Conservation (phyloP, 2,113 vertebrate genomes). For the Myiagra hebetior region DNA sequence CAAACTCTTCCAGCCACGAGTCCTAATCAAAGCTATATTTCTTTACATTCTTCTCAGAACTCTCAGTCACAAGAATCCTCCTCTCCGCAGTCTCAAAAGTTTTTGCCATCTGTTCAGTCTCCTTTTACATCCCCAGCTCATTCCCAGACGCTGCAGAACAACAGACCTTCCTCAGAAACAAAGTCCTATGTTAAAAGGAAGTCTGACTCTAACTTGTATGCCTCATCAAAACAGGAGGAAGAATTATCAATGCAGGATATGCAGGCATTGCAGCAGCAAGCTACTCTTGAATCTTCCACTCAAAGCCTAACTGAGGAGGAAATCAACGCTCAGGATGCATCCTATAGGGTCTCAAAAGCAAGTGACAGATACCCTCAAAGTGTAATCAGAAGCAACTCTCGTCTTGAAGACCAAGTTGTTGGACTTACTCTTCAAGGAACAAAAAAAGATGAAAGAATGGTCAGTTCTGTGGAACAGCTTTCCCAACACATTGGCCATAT, state of each 20-base stretch:
- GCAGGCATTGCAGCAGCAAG: conserved; percentile 84
- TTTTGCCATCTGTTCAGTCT: conserved; percentile 81
- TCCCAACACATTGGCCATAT: conserved; percentile 78
- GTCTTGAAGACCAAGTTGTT: conserved; percentile 87
- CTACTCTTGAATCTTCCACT: conserved; percentile 78
- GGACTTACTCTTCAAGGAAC: conserved; percentile 77
- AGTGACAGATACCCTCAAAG: conserved; percentile 91
- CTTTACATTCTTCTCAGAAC: conserved; percentile 83
- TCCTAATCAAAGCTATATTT: conserved; percentile 83
- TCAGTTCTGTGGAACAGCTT: conserved; percentile 77
- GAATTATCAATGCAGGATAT: conserved; percentile 87
- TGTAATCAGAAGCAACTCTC: conserved; percentile 92
- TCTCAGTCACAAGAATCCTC: conserved; percentile 80
- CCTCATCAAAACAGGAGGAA: conserved; percentile 77
- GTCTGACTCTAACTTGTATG: conserved; percentile 80
- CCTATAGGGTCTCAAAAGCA: conserved; percentile 89
- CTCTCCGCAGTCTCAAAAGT: conserved; percentile 85
- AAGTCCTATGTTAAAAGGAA: conserved; percentile 87
- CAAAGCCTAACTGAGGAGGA: conserved; percentile 77
- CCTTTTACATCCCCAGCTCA: conserved; percentile 79
- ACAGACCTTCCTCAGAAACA: conserved; percentile 79
- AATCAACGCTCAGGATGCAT: conserved; percentile 77
- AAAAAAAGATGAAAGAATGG: conserved; percentile 83
- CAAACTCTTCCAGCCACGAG: conserved; percentile 81
- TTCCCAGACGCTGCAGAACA: conserved; percentile 85